Conservation (phyloP, 2,888 invertebrate species). For the Tachina lurida region DNA sequence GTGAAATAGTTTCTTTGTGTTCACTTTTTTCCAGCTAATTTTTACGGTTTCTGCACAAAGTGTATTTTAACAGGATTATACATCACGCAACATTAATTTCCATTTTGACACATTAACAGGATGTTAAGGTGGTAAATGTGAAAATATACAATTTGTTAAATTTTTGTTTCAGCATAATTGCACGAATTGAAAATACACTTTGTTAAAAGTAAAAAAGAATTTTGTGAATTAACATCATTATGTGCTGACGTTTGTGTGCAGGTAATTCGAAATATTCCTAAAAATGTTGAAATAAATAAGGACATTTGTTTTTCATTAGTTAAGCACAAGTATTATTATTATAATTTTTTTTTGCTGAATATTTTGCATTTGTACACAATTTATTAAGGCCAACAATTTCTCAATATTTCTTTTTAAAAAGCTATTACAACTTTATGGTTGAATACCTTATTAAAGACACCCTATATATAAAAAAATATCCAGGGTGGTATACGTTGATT, state of each 20-base stretch:
- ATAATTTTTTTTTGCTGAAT: too few relatives aligned
- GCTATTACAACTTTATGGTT: too few relatives aligned
- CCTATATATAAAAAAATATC: too few relatives aligned
- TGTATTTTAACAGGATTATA: conserved; percentile 69
- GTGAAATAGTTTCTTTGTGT: conserved; percentile 7
- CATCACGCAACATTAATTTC: conserved; percentile 69
- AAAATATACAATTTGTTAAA: conserved; percentile 18
- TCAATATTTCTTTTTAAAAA: too few relatives aligned
- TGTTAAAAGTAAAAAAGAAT: conserved; percentile 9
- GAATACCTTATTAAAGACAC: too few relatives aligned
- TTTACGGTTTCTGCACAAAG: conserved; percentile 59
- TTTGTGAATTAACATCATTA: conserved; percentile 6
- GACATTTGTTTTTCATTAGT: too few relatives aligned
- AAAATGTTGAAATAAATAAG: too few relatives aligned
- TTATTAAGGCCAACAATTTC: too few relatives aligned
- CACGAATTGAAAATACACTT: conserved; percentile 21
- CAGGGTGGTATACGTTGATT: too few relatives aligned
- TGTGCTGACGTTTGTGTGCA: background rate
- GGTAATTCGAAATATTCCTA: background rate
- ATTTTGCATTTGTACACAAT: too few relatives aligned
- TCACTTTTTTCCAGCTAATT: conserved; percentile 36
- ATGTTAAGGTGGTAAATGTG: conserved; percentile 51
- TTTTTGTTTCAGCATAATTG: background rate
- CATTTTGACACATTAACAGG: conserved; percentile 67
- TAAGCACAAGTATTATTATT: too few relatives aligned